A percentile compares a stretch with the other conserved stretches of the same genome.
phyloP scores from a whole-genome alignment of 2,113 vertebrate species.

The Hylia prasina region DNA sequence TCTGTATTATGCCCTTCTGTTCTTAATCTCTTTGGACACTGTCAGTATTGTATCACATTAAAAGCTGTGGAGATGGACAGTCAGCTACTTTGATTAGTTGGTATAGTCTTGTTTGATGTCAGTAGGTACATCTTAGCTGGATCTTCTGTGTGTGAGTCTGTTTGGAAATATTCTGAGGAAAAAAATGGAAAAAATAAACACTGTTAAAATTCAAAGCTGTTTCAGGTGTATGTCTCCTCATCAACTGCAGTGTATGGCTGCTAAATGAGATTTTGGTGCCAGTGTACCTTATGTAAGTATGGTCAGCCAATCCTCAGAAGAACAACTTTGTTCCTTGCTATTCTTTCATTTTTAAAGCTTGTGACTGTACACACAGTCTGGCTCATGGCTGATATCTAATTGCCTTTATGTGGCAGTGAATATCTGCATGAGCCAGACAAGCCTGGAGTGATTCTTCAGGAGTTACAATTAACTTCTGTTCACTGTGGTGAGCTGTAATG shows the following conservation, averaged over 20 bases:
- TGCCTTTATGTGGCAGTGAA: background rate
- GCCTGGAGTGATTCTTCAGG: background rate
- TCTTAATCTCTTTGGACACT: background rate
- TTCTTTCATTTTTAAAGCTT: background rate
- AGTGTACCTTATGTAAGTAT: background rate
- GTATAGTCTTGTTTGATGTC: background rate
- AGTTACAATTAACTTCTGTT: background rate
- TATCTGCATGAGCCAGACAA: background rate
- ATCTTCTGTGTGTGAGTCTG: background rate
- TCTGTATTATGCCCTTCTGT: background rate
- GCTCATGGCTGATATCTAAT: background rate
- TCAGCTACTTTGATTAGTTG: background rate
- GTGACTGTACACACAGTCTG: background rate
- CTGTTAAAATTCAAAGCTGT: background rate
- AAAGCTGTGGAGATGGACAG: background rate
- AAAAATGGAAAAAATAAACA: background rate
- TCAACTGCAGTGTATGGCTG: background rate
- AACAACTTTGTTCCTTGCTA: background rate
- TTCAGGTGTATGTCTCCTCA: background rate
- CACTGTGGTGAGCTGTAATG: background rate
- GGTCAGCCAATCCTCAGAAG: background rate
- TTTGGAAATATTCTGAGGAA: background rate
- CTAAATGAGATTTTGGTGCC: background rate
- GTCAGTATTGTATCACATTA: background rate
- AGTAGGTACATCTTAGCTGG: background rate